Conservation (phyloP, 1,140 invertebrate genomes). For the Drosophila suzukii region DNA sequence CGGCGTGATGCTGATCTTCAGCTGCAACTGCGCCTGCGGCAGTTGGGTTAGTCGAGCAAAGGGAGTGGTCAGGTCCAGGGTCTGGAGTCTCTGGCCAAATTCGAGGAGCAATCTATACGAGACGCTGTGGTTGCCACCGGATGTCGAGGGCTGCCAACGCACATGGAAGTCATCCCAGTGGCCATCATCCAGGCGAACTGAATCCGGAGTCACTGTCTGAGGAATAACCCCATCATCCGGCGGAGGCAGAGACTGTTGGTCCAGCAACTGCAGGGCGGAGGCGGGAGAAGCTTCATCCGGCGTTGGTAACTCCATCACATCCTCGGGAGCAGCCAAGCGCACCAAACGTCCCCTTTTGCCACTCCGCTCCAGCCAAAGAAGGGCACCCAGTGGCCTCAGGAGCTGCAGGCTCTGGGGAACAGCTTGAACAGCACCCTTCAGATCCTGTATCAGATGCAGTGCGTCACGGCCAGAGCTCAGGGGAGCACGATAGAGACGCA, state of each 20-base stretch:
- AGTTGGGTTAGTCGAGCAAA: slow-evolving; percentile 74
- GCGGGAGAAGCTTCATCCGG: background rate
- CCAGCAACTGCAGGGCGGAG: slow-evolving; percentile 38
- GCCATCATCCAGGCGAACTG: slow-evolving; percentile 88
- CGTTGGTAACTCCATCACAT: slow-evolving; percentile 15
- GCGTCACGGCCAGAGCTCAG: slow-evolving; percentile 1
- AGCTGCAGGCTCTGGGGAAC: slow-evolving; percentile 46
- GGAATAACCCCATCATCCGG: slow-evolving; percentile 87
- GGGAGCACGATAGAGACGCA: slow-evolving; percentile 42
- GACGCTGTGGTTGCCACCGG: slow-evolving; percentile 92
- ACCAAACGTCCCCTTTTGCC: slow-evolving; percentile 19
- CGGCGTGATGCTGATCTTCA: slow-evolving; percentile 90
- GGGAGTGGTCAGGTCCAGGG: slow-evolving; percentile 52
- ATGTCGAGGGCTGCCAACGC: slow-evolving; percentile 90
- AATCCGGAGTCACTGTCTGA: slow-evolving; percentile 86
- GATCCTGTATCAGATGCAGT: slow-evolving; percentile 13
- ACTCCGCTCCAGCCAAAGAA: slow-evolving; percentile 51
- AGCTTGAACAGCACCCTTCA: background rate
- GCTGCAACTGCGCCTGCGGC: slow-evolving; percentile 88
- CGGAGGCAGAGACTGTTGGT: background rate
- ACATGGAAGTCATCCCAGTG: slow-evolving; percentile 91
- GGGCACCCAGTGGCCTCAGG: slow-evolving; percentile 26
- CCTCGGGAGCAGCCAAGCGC: background rate
- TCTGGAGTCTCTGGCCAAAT: slow-evolving; percentile 44
- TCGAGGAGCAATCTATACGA: slow-evolving; percentile 87